Percentiles rank a stretch among this genome's conserved stretches.
phyloP scores from a whole-genome alignment of 2,797 vertebrate genomes.

The Spinus pinus region DNA sequence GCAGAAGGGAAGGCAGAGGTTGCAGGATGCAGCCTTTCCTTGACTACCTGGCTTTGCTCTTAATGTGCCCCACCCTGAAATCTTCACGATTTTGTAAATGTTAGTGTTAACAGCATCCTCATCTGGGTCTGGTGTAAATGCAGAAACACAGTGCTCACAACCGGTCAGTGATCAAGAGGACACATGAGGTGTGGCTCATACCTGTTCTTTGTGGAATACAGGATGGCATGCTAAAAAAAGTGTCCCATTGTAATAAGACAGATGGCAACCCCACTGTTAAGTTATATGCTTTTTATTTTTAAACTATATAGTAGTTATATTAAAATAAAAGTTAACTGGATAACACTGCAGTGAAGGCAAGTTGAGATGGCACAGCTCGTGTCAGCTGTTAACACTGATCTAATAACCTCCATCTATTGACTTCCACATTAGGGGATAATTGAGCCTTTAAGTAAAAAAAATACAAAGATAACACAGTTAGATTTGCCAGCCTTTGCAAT shows the following conservation, averaged over 20 bases:
- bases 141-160: constrained; percentile 31
- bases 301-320: constrained; percentile 35
- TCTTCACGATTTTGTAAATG: constrained; percentile 15
- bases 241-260: constrained; percentile 40
- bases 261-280: constrained; percentile 73
- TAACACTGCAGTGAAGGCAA: constrained; percentile 77
- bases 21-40: constrained; percentile 21
- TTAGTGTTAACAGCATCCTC: not conserved
- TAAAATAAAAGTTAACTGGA: constrained; percentile 76
- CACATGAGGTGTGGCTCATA: constrained; percentile 4
- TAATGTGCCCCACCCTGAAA: constrained; percentile 56
- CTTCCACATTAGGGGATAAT: constrained; percentile 60
- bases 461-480: constrained; percentile 13
- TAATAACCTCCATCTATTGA: constrained; percentile 70
- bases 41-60: constrained; percentile 8
- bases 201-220: constrained; percentile 66
- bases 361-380: constrained; percentile 76
- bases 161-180: constrained; percentile 56
- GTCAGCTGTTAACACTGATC: constrained; percentile 74
- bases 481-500: constrained; percentile 66
- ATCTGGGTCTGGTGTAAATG: constrained; percentile 12
- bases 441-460: constrained; percentile 50
- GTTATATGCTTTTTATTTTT: constrained; percentile 61
- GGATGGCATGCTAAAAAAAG: not conserved
- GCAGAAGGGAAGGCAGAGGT: constrained; percentile 20